Percentiles rank a stretch among this genome's conserved stretches.
Conservation (phyloP, 2,113 vertebrate species). For the Tetrax tetrax region DNA sequence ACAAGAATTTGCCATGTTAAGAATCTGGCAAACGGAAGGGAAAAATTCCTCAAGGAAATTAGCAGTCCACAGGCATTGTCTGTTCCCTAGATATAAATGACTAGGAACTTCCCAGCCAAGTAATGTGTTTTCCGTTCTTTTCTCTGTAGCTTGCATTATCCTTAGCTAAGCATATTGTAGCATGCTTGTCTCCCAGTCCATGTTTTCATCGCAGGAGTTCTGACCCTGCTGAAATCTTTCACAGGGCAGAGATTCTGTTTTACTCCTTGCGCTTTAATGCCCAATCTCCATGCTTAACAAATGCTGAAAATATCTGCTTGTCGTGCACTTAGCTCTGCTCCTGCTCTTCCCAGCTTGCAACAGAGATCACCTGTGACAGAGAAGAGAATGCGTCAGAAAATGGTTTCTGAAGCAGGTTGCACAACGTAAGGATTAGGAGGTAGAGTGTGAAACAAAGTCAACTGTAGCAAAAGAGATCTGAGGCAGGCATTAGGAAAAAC, state of each 20-base stretch:
- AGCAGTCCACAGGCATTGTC: slow-evolving; percentile 16
- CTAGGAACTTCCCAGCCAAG: slow-evolving; percentile 15
- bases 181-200: background rate
- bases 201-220: background rate
- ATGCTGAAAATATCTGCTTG: background rate
- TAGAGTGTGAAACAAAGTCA: background rate
- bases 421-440: background rate
- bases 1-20: slow-evolving; percentile 3
- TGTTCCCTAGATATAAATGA: slow-evolving; percentile 24
- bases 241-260: background rate
- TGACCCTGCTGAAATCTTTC: background rate
- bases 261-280: background rate
- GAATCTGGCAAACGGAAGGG: slow-evolving; percentile 51
- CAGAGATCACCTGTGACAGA: background rate
- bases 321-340: background rate
- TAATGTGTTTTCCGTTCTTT: slow-evolving; percentile 23
- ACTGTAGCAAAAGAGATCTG: background rate
- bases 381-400: background rate
- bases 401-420: background rate
- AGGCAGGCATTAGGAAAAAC: background rate
- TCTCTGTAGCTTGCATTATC: background rate
- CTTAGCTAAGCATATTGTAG: slow-evolving; percentile 18
- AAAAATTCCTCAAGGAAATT: slow-evolving; percentile 55
- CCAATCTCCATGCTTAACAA: background rate
- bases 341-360: background rate